Evolutionary conservation across 2,113 vertebrate species (phyloP).

Genomic region (Siniperca chuatsi): DNA sequence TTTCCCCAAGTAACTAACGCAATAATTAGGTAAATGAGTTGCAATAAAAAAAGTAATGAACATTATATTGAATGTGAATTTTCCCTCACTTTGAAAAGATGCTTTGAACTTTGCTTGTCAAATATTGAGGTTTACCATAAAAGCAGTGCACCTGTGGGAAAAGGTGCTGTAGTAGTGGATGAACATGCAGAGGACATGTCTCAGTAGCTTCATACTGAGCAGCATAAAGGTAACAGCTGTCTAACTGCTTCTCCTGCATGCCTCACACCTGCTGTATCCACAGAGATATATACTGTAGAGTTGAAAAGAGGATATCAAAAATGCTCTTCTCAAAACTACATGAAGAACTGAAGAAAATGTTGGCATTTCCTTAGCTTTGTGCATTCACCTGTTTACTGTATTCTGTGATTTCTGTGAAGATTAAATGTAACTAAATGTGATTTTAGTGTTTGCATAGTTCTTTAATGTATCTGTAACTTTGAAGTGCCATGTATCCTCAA

Average conservation of each 20-base stretch:
- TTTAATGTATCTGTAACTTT: not conserved
- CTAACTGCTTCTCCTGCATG: not conserved
- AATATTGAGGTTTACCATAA: not conserved
- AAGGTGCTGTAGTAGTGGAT: not conserved
- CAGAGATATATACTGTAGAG: not conserved
- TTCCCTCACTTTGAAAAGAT: not conserved
- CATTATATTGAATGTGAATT: not conserved
- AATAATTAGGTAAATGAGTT: not conserved
- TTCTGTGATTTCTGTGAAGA: not conserved
- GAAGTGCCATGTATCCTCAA: not conserved
- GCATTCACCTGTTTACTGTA: not conserved
- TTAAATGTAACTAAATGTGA: not conserved
- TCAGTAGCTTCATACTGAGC: slow-evolving; percentile 32
- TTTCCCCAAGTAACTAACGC: not conserved
- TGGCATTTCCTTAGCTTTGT: not conserved
- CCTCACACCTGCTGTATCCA: not conserved
- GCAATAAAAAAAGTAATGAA: slow-evolving; percentile 5
- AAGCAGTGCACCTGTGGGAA: not conserved
- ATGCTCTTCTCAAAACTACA: not conserved
- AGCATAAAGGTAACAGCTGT: slow-evolving; percentile 31
- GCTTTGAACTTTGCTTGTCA: not conserved
- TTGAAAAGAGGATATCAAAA: not conserved
- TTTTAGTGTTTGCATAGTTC: not conserved
- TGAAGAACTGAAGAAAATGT: not conserved
- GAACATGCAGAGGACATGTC: not conserved